Conservation (phyloP, 2,113 vertebrate genomes). For the Dunckerocampus dactyliophorus region DNA sequence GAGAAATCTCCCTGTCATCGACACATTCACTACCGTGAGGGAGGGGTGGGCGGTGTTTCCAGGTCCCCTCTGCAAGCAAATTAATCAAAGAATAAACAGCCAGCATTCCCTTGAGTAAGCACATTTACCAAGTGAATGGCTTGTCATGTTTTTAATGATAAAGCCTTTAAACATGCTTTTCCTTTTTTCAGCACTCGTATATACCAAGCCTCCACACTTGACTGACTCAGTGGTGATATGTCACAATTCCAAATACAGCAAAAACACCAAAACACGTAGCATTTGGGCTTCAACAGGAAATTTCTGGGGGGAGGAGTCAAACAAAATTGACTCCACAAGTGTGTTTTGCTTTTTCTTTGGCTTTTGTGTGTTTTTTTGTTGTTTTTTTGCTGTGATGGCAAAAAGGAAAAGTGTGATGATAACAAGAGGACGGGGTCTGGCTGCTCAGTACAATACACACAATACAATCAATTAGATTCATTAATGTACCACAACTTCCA, state of each 20-base stretch:
- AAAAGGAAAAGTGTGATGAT: neutral
- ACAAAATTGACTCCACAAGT: too few species aligned
- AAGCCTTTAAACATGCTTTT: slow-evolving; percentile 27
- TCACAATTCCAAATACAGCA: too few species aligned
- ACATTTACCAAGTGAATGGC: slow-evolving; percentile 67
- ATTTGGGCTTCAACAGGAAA: too few species aligned
- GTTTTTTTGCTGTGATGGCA: too few species aligned
- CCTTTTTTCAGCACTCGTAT: neutral
- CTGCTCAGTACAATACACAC: too few species aligned
- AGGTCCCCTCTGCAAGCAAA: slow-evolving; percentile 62
- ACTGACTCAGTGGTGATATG: neutral
- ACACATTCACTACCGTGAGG: slow-evolving; percentile 71
- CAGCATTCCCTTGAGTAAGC: slow-evolving; percentile 65
- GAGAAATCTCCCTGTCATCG: slow-evolving; percentile 73
- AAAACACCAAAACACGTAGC: too few species aligned
- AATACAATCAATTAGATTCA: too few species aligned
- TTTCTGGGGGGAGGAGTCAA: too few species aligned
- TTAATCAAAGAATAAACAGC: slow-evolving; percentile 70
- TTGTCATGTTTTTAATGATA: slow-evolving; percentile 67
- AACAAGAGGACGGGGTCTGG: neutral
- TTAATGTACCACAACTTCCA: too few species aligned
- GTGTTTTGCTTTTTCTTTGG: too few species aligned
- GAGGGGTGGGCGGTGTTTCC: slow-evolving; percentile 61
- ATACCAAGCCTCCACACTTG: neutral
- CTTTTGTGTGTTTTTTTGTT: too few species aligned